Evolutionary conservation across 2,888 invertebrate species (phyloP).

Genomic region (Pantelozetes paolii): DNA sequence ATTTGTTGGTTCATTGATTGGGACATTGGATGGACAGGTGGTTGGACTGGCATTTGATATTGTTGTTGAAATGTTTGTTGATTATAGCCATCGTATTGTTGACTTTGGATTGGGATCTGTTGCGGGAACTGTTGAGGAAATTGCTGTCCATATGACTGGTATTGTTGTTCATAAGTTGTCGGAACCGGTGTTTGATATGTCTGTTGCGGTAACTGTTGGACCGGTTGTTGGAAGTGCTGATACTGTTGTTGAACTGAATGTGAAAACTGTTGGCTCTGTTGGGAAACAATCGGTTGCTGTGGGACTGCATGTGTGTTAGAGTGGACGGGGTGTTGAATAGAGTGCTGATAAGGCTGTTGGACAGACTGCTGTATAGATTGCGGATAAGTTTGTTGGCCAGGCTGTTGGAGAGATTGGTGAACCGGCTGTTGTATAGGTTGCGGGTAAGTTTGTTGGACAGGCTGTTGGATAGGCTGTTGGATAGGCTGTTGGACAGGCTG

Average conservation of each 20-base stretch:
- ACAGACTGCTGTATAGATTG: too few relatives aligned
- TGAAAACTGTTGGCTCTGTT: constrained; percentile 32
- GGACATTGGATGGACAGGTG: not conserved
- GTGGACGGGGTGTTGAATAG: constrained; percentile 41
- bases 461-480: constrained; percentile 38
- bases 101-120: constrained; percentile 13
- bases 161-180: not conserved
- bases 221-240: not conserved
- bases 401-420: not conserved
- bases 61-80: constrained; percentile 10
- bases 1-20: not conserved
- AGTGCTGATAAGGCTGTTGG: too few relatives aligned
- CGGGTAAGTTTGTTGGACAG: not conserved
- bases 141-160: constrained; percentile 22
- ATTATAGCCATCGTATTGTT: not conserved
- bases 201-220: not conserved
- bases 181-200: constrained; percentile 6
- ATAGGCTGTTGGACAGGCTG: constrained; percentile 42
- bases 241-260: not conserved
- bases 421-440: constrained; percentile 42
- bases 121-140: not conserved
- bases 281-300: constrained; percentile 33
- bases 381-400: too few relatives aligned
- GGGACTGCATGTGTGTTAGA: constrained; percentile 40
- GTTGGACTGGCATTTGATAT: not conserved